These are phyloP conservation scores for Daphoenositta chrysoptera DNA, from an alignment of 2,113 vertebrate genomes.

Conservation along the genomic window DNA sequence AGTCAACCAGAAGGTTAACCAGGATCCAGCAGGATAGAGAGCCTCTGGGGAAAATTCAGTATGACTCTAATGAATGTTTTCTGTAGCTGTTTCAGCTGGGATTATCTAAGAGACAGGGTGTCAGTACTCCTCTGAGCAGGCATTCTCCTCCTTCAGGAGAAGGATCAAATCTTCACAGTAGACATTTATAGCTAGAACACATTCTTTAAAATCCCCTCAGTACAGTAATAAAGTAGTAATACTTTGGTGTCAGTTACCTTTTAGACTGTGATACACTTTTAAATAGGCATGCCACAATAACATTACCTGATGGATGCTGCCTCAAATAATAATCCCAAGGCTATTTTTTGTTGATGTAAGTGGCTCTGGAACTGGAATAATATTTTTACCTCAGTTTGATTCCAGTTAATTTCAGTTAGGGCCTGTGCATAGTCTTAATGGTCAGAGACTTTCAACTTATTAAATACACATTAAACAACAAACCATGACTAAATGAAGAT, in stretches of 20 bases:
- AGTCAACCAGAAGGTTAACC: background rate
- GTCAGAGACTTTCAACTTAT: background rate
- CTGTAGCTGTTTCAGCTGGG: background rate
- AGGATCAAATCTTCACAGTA: background rate
- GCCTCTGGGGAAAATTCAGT: background rate
- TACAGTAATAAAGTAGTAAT: background rate
- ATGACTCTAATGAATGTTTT: background rate
- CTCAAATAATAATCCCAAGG: background rate
- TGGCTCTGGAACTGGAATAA: background rate
- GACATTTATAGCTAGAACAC: background rate
- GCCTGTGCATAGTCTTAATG: background rate
- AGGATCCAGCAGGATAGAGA: background rate
- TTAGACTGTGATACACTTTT: background rate
- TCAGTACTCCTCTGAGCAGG: background rate
- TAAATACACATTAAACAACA: background rate
- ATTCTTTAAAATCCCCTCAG: background rate
- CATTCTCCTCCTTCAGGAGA: background rate
- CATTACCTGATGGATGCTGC: background rate
- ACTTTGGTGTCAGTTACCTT: background rate
- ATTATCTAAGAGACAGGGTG: background rate
- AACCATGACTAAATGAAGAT: background rate
- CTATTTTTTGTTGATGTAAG: background rate
- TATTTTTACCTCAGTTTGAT: background rate
- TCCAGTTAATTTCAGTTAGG: background rate
- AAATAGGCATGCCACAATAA: background rate